Conservation (phyloP, 1,140 invertebrate species). For the Trialeurodes vaporariorum region DNA sequence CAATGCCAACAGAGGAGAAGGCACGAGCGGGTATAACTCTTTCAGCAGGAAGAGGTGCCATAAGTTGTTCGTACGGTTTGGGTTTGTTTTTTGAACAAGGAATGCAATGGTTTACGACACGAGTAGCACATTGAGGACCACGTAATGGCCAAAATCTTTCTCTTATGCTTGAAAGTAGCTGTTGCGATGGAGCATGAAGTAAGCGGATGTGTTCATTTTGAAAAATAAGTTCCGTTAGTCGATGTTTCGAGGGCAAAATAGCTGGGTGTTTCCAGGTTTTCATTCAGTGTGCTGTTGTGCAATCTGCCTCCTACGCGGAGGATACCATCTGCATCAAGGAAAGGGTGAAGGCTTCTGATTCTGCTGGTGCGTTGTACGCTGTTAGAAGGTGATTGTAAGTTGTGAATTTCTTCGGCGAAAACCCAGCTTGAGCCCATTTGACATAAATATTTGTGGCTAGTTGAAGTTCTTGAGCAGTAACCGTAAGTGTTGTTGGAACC, state of each 20-base stretch:
- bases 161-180: conserved; percentile 13
- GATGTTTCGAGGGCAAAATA: conserved; percentile 24
- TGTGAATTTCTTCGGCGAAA: background rate
- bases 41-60: conserved; percentile 30
- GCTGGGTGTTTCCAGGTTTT: conserved; percentile 30
- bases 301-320: conserved; percentile 34
- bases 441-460: background rate
- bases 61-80: conserved; percentile 18
- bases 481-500: background rate
- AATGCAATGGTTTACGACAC: conserved; percentile 17
- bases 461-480: background rate
- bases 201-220: conserved; percentile 20
- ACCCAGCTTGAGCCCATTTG: background rate
- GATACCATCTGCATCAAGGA: conserved; percentile 29
- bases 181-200: conserved; percentile 22
- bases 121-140: conserved; percentile 13
- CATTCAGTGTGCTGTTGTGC: conserved; percentile 22
- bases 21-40: conserved; percentile 23
- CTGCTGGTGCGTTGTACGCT: background rate
- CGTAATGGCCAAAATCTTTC: conserved; percentile 21
- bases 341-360: conserved; percentile 20
- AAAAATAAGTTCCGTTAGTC: conserved; percentile 22
- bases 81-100: conserved; percentile 18
- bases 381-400: background rate
- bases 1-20: conserved; percentile 27